These are phyloP conservation scores for Leptopilina clavipes DNA, from an alignment of 1,140 invertebrate species.

Conservation along the genomic window DNA sequence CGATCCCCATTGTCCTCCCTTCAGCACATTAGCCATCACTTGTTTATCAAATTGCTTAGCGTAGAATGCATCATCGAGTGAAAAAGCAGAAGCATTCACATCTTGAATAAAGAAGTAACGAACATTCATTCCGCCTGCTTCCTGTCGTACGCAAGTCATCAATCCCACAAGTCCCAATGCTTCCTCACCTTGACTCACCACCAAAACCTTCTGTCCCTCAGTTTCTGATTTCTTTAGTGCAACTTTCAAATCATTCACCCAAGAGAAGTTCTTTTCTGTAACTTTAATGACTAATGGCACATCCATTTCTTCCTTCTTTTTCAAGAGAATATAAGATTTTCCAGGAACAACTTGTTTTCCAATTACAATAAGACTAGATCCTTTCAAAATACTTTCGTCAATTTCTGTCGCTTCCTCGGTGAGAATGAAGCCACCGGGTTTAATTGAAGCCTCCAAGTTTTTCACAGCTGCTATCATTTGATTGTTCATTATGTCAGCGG, in stretches of 20 bases:
- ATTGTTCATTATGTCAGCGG: constrained; percentile 77
- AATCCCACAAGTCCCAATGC: constrained; percentile 88
- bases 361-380: constrained; percentile 74
- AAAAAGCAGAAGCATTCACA: constrained; percentile 79
- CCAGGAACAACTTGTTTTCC: constrained; percentile 77
- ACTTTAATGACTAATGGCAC: constrained; percentile 77
- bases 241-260: constrained; percentile 88
- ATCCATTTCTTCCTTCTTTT: constrained; percentile 69
- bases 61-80: constrained; percentile 76
- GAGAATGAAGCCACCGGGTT: constrained; percentile 84
- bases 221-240: constrained; percentile 78
- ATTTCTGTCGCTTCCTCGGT: constrained; percentile 82
- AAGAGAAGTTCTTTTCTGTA: constrained; percentile 82
- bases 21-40: constrained; percentile 88
- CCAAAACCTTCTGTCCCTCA: constrained; percentile 79
- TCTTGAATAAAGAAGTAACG: constrained; percentile 84
- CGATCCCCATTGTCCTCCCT: constrained; percentile 87
- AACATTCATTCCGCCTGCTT: constrained; percentile 85
- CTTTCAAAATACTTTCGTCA: constrained; percentile 67
- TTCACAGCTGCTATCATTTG: constrained; percentile 68
- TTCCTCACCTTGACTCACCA: constrained; percentile 82
- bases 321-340: constrained; percentile 78
- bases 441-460: constrained; percentile 80
- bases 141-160: constrained; percentile 90
- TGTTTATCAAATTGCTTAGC: constrained; percentile 82